Evolutionary conservation across 2,888 invertebrate species (phyloP).

Genomic region (Leptopilina drosophilae): DNA sequence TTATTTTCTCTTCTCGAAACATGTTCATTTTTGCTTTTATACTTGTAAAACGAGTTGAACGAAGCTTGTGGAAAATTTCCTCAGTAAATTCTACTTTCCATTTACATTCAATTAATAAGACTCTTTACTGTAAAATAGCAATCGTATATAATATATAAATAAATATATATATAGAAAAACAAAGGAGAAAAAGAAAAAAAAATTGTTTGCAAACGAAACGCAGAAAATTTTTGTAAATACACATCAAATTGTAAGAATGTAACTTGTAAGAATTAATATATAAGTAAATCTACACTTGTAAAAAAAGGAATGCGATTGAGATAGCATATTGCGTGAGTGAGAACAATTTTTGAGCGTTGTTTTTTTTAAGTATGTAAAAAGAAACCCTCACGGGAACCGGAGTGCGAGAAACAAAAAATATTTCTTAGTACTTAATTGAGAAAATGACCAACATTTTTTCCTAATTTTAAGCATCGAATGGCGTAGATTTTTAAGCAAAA

Average conservation of each 20-base stretch:
- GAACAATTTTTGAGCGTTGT: conserved; percentile 25
- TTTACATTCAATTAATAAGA: conserved; percentile 1
- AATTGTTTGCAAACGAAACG: not conserved
- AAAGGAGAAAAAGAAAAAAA: conserved; percentile 6
- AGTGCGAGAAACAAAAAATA: conserved; percentile 33
- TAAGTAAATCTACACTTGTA: conserved; percentile 15
- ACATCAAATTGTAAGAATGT: conserved; percentile 23
- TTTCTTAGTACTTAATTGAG: conserved; percentile 28
- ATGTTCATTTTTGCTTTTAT: conserved; percentile 12
- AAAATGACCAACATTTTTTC: conserved; percentile 18
- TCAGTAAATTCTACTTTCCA: not conserved
- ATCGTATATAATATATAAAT: conserved; percentile 7
- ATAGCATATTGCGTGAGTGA: conserved; percentile 29
- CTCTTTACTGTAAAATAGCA: not conserved
- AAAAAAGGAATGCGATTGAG: conserved; percentile 25
- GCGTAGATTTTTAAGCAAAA: conserved; percentile 35
- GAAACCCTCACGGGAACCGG: conserved; percentile 7
- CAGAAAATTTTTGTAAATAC: conserved; percentile 38
- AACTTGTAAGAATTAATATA: not conserved
- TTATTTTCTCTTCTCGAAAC: conserved; percentile 22
- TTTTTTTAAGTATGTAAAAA: not conserved
- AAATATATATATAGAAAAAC: not conserved
- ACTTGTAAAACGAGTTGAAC: not conserved
- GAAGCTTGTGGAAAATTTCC: not conserved
- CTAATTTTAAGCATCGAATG: conserved; percentile 31